These are phyloP conservation scores for Amphipoea oculea DNA, from an alignment of 2,888 invertebrate genomes.

Conservation along the genomic window DNA sequence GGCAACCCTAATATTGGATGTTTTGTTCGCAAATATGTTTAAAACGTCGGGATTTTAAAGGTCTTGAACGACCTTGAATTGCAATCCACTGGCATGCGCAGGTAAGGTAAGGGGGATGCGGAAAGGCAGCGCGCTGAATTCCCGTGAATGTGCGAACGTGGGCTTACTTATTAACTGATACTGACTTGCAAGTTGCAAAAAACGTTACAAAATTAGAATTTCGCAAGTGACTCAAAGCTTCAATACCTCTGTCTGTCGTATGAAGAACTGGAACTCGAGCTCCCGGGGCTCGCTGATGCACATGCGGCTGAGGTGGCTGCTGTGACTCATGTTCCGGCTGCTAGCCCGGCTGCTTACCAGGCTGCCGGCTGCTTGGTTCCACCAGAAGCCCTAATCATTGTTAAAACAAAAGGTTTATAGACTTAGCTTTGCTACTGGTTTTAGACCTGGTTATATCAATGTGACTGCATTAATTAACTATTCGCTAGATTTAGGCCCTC, in stretches of 20 bases:
- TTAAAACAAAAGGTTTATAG: background rate
- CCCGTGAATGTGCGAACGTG: no score
- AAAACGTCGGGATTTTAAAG: no score
- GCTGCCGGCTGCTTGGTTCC: conserved; percentile 10
- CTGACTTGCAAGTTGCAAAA: background rate
- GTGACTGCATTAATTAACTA: background rate
- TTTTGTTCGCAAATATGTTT: no score
- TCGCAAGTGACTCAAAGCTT: background rate
- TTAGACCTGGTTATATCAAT: background rate
- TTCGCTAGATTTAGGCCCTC: no score
- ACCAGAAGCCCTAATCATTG: conserved; percentile 14
- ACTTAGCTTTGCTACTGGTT: background rate
- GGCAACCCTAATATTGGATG: no score
- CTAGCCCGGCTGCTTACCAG: conserved; percentile 2
- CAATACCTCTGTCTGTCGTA: conserved; percentile 54
- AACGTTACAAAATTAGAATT: background rate
- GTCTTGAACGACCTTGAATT: no score
- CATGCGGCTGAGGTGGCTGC: conserved; percentile 26
- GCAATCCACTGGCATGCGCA: no score
- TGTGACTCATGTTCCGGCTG: conserved; percentile 8
- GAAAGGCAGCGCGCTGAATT: no score
- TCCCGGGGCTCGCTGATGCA: conserved; percentile 38
- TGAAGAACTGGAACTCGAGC: conserved; percentile 57
- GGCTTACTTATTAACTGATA: background rate
- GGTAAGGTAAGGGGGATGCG: no score